A percentile compares a stretch with the other conserved stretches of the same genome.
Conservation (phyloP, 1,140 invertebrate genomes). For the Asobara japonica region DNA sequence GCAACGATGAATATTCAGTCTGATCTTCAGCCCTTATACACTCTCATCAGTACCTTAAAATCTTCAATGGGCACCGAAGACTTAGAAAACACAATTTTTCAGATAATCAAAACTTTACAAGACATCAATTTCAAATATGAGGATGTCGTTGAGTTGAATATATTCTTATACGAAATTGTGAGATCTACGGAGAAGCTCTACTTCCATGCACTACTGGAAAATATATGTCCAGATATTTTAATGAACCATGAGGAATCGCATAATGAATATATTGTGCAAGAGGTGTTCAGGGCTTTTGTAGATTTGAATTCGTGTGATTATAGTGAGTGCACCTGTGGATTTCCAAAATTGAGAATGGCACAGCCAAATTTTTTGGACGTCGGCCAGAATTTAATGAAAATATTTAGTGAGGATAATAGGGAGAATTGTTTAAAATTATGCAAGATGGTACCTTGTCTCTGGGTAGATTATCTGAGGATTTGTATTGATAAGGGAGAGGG, state of each 20-base stretch:
- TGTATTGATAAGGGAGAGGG: conserved; percentile 36
- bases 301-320: conserved; percentile 47
- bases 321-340: conserved; percentile 51
- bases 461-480: conserved; percentile 57
- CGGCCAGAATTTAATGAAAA: conserved; percentile 49
- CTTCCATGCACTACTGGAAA: conserved; percentile 52
- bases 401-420: conserved; percentile 35
- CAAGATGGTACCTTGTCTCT: conserved; percentile 70
- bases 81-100: conserved; percentile 46
- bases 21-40: conserved; percentile 48
- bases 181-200: conserved; percentile 54
- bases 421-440: conserved; percentile 58
- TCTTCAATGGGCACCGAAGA: conserved; percentile 39
- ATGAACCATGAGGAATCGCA: conserved; percentile 5
- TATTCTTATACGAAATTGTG: conserved; percentile 52
- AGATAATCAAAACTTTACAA: conserved; percentile 45
- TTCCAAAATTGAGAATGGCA: conserved; percentile 38
- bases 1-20: conserved; percentile 46
- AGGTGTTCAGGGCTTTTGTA: conserved; percentile 50
- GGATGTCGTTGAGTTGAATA: conserved; percentile 44
- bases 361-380: conserved; percentile 55
- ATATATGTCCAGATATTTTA: conserved; percentile 44
- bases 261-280: conserved; percentile 42
- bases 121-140: conserved; percentile 50
- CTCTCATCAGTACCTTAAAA: conserved; percentile 47